Percentiles rank a stretch among this genome's conserved stretches.
phyloP scores from a whole-genome alignment of 1,140 invertebrate species.

The Potamilus streckersoni region DNA sequence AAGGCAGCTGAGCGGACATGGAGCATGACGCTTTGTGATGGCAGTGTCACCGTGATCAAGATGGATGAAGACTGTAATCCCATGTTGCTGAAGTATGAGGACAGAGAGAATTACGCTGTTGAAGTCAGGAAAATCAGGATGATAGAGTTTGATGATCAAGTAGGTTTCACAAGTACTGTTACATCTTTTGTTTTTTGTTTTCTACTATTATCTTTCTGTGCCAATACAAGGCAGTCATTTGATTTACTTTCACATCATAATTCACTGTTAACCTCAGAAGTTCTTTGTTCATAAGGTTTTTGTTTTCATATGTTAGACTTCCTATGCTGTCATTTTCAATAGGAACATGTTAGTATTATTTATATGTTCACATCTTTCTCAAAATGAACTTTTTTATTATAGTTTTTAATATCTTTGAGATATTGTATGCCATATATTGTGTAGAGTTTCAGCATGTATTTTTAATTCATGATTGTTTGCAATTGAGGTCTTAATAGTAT shows the following conservation, averaged over 20 bases:
- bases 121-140: constrained; percentile 59
- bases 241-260: too few relatives aligned
- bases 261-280: too few relatives aligned
- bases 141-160: constrained; percentile 63
- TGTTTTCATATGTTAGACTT: too few relatives aligned
- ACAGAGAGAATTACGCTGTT: constrained; percentile 57
- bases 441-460: neutral
- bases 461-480: neutral
- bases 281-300: too few relatives aligned
- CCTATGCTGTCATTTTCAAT: too few relatives aligned
- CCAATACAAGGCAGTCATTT: too few relatives aligned
- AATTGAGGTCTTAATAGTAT: too few relatives aligned
- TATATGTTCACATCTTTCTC: too few relatives aligned
- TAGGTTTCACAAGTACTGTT: constrained; percentile 20
- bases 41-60: constrained; percentile 48
- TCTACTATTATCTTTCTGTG: too few relatives aligned
- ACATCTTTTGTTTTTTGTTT: too few relatives aligned
- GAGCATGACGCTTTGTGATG: constrained; percentile 63
- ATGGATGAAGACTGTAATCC: constrained; percentile 52
- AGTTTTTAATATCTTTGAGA: neutral
- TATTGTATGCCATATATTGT: neutral
- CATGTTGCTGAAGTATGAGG: constrained; percentile 54
- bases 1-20: constrained; percentile 50
- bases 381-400: too few relatives aligned
- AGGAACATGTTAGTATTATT: too few relatives aligned